Evolutionary conservation across 1,140 invertebrate genomes (phyloP).

Genomic region (Caenorhabditis tropicalis): DNA sequence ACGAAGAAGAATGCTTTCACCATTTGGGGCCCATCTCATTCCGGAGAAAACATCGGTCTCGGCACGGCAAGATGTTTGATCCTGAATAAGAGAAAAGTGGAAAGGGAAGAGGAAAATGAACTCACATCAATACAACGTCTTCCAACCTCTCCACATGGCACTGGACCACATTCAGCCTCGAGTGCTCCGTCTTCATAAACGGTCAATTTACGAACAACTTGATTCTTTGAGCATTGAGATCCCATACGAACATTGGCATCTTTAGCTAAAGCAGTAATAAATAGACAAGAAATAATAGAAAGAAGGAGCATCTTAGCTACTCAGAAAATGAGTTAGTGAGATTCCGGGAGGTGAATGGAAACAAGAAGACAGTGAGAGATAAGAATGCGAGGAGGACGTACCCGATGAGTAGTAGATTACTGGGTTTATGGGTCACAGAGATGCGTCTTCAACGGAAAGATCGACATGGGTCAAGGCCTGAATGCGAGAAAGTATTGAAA

Average conservation of each 20-base stretch:
- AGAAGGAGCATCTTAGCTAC: conserved; percentile 7
- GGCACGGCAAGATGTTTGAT: conserved; percentile 60
- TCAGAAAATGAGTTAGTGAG: neutral
- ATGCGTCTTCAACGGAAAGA: conserved; percentile 30
- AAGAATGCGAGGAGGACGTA: conserved; percentile 23
- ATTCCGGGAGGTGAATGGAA: neutral
- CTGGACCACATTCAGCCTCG: conserved; percentile 71
- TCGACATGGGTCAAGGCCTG: conserved; percentile 21
- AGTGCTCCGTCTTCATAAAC: conserved; percentile 72
- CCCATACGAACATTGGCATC: neutral
- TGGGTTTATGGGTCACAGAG: conserved; percentile 37
- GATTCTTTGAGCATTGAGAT: conserved; percentile 17
- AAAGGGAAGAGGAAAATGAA: neutral
- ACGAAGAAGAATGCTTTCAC: conserved; percentile 69
- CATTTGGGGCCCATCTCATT: conserved; percentile 70
- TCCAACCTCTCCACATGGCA: conserved; percentile 67
- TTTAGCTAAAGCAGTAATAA: conserved; percentile 11
- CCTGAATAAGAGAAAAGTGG: neutral
- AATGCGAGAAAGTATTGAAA: neutral
- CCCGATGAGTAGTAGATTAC: conserved; percentile 38
- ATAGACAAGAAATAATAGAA: conserved; percentile 23
- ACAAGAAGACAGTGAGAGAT: neutral
- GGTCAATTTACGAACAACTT: conserved; percentile 56
- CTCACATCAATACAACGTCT: conserved; percentile 59
- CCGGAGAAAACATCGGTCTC: conserved; percentile 66